Conservation (phyloP, 1,140 invertebrate species). For the Grapholita molesta region DNA sequence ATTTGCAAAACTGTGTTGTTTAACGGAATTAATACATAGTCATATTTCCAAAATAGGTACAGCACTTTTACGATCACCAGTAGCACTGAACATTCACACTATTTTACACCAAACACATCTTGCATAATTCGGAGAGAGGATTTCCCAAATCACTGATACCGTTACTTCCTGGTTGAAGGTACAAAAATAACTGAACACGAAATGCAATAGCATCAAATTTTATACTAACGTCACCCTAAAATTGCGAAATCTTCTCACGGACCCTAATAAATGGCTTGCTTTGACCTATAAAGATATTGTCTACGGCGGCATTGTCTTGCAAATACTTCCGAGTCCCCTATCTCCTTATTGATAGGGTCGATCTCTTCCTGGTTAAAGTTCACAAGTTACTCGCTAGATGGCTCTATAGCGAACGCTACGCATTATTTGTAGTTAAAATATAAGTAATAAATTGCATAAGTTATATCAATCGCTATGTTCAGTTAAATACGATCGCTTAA, state of each 20-base stretch:
- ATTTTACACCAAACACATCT: neutral
- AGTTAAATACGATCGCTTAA: too few relatives aligned
- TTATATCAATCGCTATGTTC: too few relatives aligned
- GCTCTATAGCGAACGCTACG: conserved; percentile 23
- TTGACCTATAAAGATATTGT: conserved; percentile 57
- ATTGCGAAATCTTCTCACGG: conserved; percentile 46
- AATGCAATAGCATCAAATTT: conserved; percentile 43
- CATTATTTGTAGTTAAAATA: neutral
- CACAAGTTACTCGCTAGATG: conserved; percentile 40
- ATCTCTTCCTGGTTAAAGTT: conserved; percentile 36
- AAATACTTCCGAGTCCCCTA: conserved; percentile 42
- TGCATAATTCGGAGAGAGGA: neutral
- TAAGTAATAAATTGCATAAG: neutral
- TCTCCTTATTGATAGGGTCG: conserved; percentile 21
- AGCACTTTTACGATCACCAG: neutral
- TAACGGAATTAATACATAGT: too few relatives aligned
- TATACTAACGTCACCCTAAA: conserved; percentile 60
- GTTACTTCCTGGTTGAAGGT: conserved; percentile 60
- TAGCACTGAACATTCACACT: neutral
- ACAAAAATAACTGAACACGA: conserved; percentile 54
- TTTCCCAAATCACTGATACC: conserved; percentile 16
- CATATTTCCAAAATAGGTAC: neutral
- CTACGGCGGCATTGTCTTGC: conserved; percentile 52
- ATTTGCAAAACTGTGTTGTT: neutral
- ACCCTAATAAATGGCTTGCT: conserved; percentile 45